These are phyloP conservation scores for Drosophila virilis DNA, from an alignment of 1,140 invertebrate species.

Conservation along the genomic window DNA sequence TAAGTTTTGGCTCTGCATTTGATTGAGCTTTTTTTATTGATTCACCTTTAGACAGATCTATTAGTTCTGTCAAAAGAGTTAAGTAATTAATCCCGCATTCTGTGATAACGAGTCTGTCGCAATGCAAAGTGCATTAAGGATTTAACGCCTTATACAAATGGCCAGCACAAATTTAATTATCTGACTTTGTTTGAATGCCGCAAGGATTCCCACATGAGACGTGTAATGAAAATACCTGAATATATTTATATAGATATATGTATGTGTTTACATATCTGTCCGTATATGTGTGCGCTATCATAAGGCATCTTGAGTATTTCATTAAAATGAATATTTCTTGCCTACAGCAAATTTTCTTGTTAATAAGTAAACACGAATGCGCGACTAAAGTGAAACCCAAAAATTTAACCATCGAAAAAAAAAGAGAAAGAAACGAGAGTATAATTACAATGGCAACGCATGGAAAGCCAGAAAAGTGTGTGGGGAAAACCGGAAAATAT, in stretches of 20 bases:
- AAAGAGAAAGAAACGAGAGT: slow-evolving; percentile 6
- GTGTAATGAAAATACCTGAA: not conserved
- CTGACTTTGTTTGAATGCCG: slow-evolving; percentile 41
- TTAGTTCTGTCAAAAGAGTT: not conserved
- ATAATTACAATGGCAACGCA: slow-evolving; percentile 2
- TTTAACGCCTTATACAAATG: slow-evolving; percentile 25
- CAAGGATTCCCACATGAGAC: not conserved
- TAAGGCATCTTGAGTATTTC: slow-evolving; percentile 30
- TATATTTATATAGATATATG: slow-evolving; percentile 1
- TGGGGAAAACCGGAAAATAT: slow-evolving; percentile 20
- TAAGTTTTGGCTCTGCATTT: no score
- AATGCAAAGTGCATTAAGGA: slow-evolving; percentile 34
- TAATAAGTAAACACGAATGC: slow-evolving; percentile 8
- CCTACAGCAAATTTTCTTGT: not conserved
- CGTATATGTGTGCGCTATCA: slow-evolving; percentile 5
- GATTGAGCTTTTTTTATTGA: not conserved
- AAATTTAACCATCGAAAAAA: slow-evolving; percentile 6
- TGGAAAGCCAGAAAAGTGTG: slow-evolving; percentile 12
- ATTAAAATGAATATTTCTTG: slow-evolving; percentile 1
- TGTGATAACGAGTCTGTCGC: slow-evolving; percentile 33
- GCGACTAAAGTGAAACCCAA: not conserved
- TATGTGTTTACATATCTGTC: slow-evolving; percentile 1
- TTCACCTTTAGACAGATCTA: not conserved
- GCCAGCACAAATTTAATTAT: slow-evolving; percentile 60
- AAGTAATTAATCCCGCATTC: slow-evolving; percentile 16